These are phyloP conservation scores for Lepus americanus DNA, from an alignment of 2,113 vertebrate genomes.

Conservation along the genomic window DNA sequence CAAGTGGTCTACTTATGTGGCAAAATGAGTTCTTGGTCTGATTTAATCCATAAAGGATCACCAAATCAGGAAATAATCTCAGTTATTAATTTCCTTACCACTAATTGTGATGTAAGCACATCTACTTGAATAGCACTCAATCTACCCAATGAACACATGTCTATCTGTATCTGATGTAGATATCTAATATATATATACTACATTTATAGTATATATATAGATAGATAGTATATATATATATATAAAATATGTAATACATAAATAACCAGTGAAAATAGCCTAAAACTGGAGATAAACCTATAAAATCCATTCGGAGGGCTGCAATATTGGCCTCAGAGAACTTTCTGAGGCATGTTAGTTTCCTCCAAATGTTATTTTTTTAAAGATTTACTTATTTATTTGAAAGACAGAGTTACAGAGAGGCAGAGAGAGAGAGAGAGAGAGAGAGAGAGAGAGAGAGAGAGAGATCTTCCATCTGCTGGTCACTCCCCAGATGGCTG, in stretches of 20 bases:
- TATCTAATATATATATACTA: no score
- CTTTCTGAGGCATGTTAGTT: not conserved
- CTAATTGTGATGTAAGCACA: not conserved
- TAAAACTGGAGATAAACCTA: not conserved
- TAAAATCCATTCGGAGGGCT: not conserved
- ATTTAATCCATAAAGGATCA: not conserved
- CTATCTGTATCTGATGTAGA: no score
- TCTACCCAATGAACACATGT: not conserved
- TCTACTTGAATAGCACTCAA: not conserved
- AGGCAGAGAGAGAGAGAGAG: no score
- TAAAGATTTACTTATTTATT: no score
- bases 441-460: no score
- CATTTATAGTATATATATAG: no score
- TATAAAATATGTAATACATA: not conserved
- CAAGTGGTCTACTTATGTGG: not conserved
- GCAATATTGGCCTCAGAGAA: not conserved
- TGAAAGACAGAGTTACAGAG: no score
- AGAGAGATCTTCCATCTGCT: no score
- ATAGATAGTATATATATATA: no score
- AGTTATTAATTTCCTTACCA: not conserved
- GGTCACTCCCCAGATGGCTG: no score
- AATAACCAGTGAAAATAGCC: not conserved
- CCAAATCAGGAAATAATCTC: not conserved
- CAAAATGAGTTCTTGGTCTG: slow-evolving; percentile 1
- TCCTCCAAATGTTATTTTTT: not conserved